Base-by-base conservation (phyloP, 2,113 vertebrate species). In the Narcine bancroftii region DNA sequence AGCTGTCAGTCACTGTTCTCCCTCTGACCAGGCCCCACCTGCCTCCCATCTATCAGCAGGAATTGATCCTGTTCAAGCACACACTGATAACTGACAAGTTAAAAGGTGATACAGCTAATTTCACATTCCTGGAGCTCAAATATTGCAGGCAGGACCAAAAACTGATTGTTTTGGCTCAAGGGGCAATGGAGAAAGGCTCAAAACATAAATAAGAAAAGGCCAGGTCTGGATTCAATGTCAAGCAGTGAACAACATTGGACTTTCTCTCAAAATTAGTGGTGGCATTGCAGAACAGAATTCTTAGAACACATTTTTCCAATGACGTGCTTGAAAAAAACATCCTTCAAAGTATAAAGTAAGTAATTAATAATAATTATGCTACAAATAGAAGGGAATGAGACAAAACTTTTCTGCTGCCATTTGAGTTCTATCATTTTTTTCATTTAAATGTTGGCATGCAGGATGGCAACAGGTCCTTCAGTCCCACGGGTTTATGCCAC, bases 11-110 rank as follows among this genome's bases (percentile, higher is more conserved):
- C 26, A 83, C 29, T 26, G 33, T 53, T 63, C 15, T 21, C 3
- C 53, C n/a, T 60, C 10, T 60, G 15, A 36, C 26, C 33, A 53
- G 81, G 47, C 81, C 81, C 47, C 53, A 60, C 81, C 53, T 87
- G 29, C 53, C n/a, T 60, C 53, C 33, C 15, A 56, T 83, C 47
- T 56, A 24, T 87, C 81, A 87, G 33, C 33, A 60, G 81, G 33
- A 7, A 60, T 15, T 36, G 33, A 87, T 21, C 53, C 15, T 87
- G 6, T 3, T 63, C 81, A 53, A 56, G 29, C 50, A 29, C 81
- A 85, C 50, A 9, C 81, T 63, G 17, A 13, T 87, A 33, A 87
- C n/a, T 87, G 81, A 87, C 53, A 87, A 39, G 53, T 87, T 87
- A 56, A 60, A 36, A 87, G 6, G 76, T 50, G 26, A 79, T 47